Evolutionary conservation across 2,113 vertebrate species (phyloP).

Genomic region (Sceloporus tristichus): DNA sequence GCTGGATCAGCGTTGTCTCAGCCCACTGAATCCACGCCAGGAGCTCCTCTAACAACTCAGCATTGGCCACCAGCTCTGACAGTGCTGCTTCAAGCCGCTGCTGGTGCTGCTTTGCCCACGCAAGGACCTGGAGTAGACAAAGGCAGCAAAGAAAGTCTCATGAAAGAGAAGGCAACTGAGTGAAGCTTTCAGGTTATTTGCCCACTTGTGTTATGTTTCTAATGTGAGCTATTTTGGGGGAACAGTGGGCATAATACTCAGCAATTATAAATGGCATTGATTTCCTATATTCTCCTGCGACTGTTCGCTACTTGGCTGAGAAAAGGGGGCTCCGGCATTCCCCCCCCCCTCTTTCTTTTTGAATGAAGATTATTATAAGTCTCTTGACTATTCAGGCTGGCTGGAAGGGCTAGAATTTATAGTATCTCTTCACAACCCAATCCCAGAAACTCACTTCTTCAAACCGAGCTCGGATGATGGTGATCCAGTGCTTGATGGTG

Average conservation of each 20-base stretch:
- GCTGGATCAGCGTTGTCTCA: conserved; percentile 92
- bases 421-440: neutral
- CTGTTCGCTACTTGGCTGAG: no score
- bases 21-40: conserved; percentile 96
- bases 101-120: conserved; percentile 98
- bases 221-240: no score
- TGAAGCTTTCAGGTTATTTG: no score
- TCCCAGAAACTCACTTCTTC: conserved; percentile 87
- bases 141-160: neutral
- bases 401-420: neutral
- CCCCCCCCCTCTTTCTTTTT: no score
- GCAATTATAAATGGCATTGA: no score
- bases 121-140: conserved; percentile 85
- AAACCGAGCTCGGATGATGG: conserved; percentile 96
- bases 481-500: conserved; percentile 99
- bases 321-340: no score
- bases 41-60: conserved; percentile 94
- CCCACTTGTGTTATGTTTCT: no score
- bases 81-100: conserved; percentile 92
- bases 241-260: no score
- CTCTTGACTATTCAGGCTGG: no score
- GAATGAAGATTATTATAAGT: no score
- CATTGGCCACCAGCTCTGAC: conserved; percentile 91
- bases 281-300: no score
- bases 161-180: no score